Percentiles rank a stretch among this genome's conserved stretches.
phyloP scores from a whole-genome alignment of 2,797 vertebrate genomes.

The Austrolebias charrua region DNA sequence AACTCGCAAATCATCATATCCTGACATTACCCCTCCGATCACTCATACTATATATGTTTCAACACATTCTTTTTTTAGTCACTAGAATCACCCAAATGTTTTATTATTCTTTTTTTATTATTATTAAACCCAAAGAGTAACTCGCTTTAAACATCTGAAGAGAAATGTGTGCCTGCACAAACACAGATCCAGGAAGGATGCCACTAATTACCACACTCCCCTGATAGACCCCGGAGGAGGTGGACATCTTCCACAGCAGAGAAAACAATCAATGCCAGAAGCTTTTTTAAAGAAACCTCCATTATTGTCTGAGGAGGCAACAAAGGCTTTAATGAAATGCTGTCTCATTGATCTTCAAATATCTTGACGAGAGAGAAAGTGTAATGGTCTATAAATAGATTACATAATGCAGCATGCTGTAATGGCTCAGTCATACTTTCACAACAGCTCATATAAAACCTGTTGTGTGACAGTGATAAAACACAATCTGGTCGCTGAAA shows the following conservation, averaged over 20 bases:
- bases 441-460: constrained; percentile 5
- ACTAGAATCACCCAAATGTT: too few species aligned
- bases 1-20: not conserved
- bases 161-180: constrained; percentile 18
- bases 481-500: not conserved
- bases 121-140: constrained; percentile 13
- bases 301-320: not conserved
- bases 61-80: too few species aligned
- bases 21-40: not conserved
- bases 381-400: constrained; percentile 37
- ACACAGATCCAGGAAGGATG: constrained; percentile 28
- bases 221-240: constrained; percentile 9
- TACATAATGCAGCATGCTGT: constrained; percentile 38
- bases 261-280: not conserved
- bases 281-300: not conserved
- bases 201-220: constrained; percentile 13
- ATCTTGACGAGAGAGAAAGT: constrained; percentile 9
- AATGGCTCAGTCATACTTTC: constrained; percentile 13
- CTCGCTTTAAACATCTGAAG: constrained; percentile 15
- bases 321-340: constrained; percentile 8
- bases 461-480: constrained; percentile 3
- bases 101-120: not conserved
- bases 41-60: too few species aligned
- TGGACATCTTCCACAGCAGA: constrained; percentile 8
- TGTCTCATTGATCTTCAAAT: constrained; percentile 7